phyloP scores from a whole-genome alignment of 2,797 vertebrate species.

The Coilia nasus region DNA sequence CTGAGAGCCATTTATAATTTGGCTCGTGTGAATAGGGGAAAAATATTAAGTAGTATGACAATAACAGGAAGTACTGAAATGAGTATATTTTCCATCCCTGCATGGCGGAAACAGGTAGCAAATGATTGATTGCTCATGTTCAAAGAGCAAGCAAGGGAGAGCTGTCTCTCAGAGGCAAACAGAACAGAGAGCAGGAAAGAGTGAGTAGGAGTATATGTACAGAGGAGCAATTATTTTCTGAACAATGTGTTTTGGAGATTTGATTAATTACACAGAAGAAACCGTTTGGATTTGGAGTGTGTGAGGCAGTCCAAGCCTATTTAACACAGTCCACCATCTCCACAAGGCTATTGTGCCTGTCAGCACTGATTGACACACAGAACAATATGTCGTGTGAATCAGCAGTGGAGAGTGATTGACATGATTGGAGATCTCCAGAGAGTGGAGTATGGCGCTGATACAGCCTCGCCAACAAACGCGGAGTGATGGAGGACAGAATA shows the following conservation, averaged over 20 bases:
- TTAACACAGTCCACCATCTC: neutral
- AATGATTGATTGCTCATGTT: neutral
- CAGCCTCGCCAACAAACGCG: neutral
- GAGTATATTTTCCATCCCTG: neutral
- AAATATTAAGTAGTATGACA: neutral
- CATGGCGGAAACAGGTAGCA: neutral
- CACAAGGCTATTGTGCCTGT: neutral
- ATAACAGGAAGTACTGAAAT: neutral
- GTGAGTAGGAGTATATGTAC: neutral
- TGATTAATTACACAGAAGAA: slow-evolving; percentile 12
- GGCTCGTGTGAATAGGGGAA: neutral
- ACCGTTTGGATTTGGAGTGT: neutral
- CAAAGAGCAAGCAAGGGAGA: neutral
- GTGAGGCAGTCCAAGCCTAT: neutral
- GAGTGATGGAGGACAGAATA: neutral
- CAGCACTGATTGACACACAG: neutral
- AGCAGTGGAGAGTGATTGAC: neutral
- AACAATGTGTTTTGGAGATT: neutral
- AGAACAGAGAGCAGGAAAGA: neutral
- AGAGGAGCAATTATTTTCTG: slow-evolving; percentile 5
- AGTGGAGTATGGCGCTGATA: neutral
- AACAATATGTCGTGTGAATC: neutral
- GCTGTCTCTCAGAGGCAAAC: neutral
- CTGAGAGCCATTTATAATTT: neutral
- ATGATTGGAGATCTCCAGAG: neutral